phyloP scores from a whole-genome alignment of 2,888 invertebrate species.

The Anoplius nigerrimus region DNA sequence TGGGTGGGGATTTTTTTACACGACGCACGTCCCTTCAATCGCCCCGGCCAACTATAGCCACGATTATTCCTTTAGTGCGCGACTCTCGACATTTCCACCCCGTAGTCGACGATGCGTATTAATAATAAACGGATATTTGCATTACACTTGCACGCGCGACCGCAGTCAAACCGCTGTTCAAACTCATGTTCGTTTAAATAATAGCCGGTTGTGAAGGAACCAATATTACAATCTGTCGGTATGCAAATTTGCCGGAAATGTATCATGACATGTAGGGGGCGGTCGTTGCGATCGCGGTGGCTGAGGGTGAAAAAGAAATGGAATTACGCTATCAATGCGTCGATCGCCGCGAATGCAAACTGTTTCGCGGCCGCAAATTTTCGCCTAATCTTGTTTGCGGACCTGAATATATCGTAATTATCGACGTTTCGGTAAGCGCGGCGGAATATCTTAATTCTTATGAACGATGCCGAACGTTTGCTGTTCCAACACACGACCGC shows the following conservation, averaged over 20 bases:
- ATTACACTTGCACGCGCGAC: slow-evolving; percentile 28
- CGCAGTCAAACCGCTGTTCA: slow-evolving; percentile 22
- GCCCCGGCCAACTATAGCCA: slow-evolving; percentile 18
- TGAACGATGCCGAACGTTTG: no score
- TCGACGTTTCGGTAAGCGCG: no score
- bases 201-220: slow-evolving; percentile 32
- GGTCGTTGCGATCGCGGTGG: background rate
- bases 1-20: background rate
- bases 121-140: slow-evolving; percentile 36
- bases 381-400: no score
- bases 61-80: slow-evolving; percentile 31
- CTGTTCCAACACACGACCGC: no score
- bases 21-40: slow-evolving; percentile 8
- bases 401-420: no score
- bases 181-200: slow-evolving; percentile 31
- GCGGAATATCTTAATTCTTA: no score
- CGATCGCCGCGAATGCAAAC: no score
- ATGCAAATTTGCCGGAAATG: slow-evolving; percentile 16
- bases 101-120: slow-evolving; percentile 18
- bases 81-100: slow-evolving; percentile 13
- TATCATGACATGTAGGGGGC: background rate
- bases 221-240: slow-evolving; percentile 27
- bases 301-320: no score
- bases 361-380: no score
- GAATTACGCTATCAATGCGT: no score